Percentiles rank a stretch among this genome's conserved stretches.
Conservation (phyloP, 1,140 invertebrate species). For the Bursaphelenchus mucronatus region DNA sequence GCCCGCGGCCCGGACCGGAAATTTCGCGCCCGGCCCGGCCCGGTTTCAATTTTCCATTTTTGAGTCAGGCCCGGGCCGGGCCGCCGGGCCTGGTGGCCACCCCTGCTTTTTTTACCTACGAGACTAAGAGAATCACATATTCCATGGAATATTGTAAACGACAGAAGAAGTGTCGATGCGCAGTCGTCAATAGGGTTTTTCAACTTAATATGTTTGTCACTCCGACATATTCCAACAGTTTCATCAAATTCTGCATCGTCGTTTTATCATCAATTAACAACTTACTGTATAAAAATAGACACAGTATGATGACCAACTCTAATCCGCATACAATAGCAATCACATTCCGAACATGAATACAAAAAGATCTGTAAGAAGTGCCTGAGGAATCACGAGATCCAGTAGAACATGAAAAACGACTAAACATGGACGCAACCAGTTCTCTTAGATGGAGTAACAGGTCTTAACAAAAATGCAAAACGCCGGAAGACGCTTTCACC, state of each 20-base stretch:
- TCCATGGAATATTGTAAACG: constrained; percentile 4
- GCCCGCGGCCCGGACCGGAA: no score
- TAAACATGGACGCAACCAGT: no score
- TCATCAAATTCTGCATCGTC: background rate
- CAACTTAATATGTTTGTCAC: background rate
- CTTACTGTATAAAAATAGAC: constrained; percentile 5
- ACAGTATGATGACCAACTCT: constrained; percentile 2
- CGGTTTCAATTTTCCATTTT: no score
- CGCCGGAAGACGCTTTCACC: no score
- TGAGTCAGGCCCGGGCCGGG: no score
- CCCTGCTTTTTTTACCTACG: no score
- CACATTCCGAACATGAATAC: constrained; percentile 14
- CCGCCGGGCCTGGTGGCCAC: no score
- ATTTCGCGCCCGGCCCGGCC: no score
- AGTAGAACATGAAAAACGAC: no score
- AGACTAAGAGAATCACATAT: constrained; percentile 6
- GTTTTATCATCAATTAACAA: background rate
- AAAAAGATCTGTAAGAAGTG: constrained; percentile 5
- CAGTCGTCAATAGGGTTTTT: background rate
- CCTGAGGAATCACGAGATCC: background rate
- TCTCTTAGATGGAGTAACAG: no score
- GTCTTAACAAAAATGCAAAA: no score
- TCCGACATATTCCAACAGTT: background rate
- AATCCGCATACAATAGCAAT: constrained; percentile 4
- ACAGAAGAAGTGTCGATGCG: constrained; percentile 2